phyloP scores from a whole-genome alignment of 2,113 vertebrate species.

The Vulpes ferrilata region DNA sequence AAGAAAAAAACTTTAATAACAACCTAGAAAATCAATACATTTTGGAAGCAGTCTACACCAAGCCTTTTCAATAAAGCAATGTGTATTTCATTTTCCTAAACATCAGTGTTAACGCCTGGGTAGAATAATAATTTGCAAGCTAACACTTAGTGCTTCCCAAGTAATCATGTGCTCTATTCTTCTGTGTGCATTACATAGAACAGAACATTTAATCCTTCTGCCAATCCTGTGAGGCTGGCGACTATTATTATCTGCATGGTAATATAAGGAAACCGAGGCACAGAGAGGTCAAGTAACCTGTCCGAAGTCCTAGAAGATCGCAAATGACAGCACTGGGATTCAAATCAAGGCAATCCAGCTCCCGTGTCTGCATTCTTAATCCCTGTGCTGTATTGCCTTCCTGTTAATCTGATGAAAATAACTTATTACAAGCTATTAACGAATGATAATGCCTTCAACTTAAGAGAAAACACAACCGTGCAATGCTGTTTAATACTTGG shows the following conservation, averaged over 20 bases:
- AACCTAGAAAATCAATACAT: conserved; percentile 53
- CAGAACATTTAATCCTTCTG: neutral
- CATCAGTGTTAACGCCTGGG: neutral
- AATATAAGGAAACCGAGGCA: neutral
- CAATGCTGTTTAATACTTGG: neutral
- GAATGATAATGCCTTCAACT: neutral
- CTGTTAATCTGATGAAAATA: neutral
- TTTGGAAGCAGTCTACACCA: conserved; percentile 47
- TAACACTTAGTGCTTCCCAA: neutral
- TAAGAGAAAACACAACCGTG: neutral
- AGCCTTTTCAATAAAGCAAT: neutral
- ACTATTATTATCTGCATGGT: neutral
- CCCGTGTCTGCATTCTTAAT: neutral
- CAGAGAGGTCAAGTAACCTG: neutral
- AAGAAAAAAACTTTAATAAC: conserved; percentile 26
- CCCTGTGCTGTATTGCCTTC: neutral
- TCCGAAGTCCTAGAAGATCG: neutral
- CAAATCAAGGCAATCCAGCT: neutral
- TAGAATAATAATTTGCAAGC: conserved; percentile 48
- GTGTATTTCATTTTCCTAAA: conserved; percentile 64
- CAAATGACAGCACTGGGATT: neutral
- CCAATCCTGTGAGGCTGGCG: neutral
- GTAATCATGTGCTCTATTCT: neutral
- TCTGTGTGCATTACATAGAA: neutral
- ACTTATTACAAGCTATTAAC: neutral